Percentiles rank a stretch among this genome's conserved stretches.
Conservation (phyloP, 2,113 vertebrate genomes). For the Alectura lathami region DNA sequence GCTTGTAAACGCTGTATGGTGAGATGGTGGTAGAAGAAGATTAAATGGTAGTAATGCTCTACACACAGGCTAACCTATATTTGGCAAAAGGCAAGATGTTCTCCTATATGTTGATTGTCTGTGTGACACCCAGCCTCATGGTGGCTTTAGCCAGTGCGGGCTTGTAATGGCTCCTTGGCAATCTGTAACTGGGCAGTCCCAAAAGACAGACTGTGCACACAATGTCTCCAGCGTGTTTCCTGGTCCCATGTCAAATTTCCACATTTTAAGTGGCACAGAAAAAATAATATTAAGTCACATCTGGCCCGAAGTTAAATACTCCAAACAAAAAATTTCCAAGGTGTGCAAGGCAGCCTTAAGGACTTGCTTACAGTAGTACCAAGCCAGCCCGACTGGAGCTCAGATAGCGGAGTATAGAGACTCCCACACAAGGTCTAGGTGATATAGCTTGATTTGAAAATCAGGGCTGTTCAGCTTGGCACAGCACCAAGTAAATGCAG, state of each 20-base stretch:
- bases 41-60: background rate
- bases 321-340: background rate
- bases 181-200: background rate
- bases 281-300: background rate
- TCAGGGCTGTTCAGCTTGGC: background rate
- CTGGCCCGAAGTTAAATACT: background rate
- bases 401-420: background rate
- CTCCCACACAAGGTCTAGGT: background rate
- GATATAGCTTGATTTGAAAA: background rate
- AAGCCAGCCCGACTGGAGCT: background rate
- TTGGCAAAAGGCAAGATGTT: background rate
- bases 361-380: background rate
- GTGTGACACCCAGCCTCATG: background rate
- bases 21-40: background rate
- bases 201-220: background rate
- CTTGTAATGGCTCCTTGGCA: background rate
- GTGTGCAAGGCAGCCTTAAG: background rate
- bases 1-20: background rate
- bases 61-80: background rate
- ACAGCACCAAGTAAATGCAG: background rate
- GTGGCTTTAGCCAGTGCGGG: background rate
- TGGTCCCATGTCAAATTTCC: background rate
- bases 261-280: background rate
- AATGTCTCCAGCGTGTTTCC: background rate
- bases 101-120: background rate